phyloP scores from a whole-genome alignment of 1,140 invertebrate genomes.

The Plodia interpunctella region DNA sequence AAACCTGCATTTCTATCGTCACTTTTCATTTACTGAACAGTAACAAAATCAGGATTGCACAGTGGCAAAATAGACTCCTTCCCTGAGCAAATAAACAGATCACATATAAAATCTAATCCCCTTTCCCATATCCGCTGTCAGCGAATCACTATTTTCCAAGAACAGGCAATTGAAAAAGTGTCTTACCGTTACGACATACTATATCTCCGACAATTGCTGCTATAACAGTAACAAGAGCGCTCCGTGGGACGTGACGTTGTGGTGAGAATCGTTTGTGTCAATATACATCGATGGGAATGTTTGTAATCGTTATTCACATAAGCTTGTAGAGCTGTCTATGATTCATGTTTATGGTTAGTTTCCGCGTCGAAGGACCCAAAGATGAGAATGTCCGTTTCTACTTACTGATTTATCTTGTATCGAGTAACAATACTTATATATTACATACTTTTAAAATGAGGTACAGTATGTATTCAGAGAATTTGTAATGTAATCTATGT shows the following conservation, averaged over 20 bases:
- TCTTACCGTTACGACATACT: slow-evolving; percentile 8
- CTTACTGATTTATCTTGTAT: background rate
- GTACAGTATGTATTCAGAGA: too few species aligned
- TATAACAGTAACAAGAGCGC: slow-evolving; percentile 14
- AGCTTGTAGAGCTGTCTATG: background rate
- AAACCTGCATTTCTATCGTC: too few species aligned
- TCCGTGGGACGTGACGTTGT: slow-evolving; percentile 7
- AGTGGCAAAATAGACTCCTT: too few species aligned
- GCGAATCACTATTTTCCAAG: slow-evolving; percentile 7
- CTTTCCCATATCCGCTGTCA: background rate
- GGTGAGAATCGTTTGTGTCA: slow-evolving; percentile 5
- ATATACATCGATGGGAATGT: slow-evolving; percentile 10
- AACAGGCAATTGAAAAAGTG: slow-evolving; percentile 12
- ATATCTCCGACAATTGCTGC: slow-evolving; percentile 14
- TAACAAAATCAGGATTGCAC: too few species aligned
- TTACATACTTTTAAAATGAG: too few species aligned
- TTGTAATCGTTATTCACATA: background rate
- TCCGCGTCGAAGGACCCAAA: background rate
- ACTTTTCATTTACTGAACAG: too few species aligned
- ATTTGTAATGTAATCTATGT: too few species aligned
- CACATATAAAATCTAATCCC: background rate
- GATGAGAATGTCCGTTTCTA: background rate
- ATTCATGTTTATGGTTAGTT: background rate
- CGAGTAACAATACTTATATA: too few species aligned
- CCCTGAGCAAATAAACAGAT: background rate